phyloP scores from a whole-genome alignment of 2,113 vertebrate species.

The Prochilodus magdalenae region DNA sequence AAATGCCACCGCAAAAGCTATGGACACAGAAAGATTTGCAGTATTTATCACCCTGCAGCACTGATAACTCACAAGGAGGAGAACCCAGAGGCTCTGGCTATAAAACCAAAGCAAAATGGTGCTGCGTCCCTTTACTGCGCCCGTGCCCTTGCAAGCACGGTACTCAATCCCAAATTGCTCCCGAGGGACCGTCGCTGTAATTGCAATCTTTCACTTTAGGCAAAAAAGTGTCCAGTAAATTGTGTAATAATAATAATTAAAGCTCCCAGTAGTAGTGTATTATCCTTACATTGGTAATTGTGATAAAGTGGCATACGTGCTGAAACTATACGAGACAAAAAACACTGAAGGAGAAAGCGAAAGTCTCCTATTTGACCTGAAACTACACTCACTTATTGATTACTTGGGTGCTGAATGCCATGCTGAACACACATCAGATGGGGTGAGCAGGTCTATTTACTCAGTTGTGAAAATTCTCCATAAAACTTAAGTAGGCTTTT shows the following conservation, averaged over 20 bases:
- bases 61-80: neutral
- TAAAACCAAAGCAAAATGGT: neutral
- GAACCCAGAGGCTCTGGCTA: neutral
- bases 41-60: neutral
- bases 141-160: neutral
- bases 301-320: constrained; percentile 2
- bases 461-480: neutral
- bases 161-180: neutral
- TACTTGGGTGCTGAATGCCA: neutral
- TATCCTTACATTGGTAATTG: constrained; percentile 3
- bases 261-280: neutral
- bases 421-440: neutral
- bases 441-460: neutral
- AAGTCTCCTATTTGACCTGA: neutral
- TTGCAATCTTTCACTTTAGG: constrained; percentile 24
- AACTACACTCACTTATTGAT: neutral
- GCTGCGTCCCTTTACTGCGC: neutral
- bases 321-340: neutral
- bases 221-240: constrained; percentile 7
- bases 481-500: too few relatives aligned
- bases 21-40: neutral
- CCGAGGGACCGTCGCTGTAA: neutral
- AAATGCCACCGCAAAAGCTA: neutral
- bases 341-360: neutral
- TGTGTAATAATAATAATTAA: constrained; percentile 19